Percentiles rank a stretch among this genome's conserved stretches.
Evolutionary conservation across 2,797 vertebrate species (phyloP).

Genomic region (Lithobates pipiens): DNA sequence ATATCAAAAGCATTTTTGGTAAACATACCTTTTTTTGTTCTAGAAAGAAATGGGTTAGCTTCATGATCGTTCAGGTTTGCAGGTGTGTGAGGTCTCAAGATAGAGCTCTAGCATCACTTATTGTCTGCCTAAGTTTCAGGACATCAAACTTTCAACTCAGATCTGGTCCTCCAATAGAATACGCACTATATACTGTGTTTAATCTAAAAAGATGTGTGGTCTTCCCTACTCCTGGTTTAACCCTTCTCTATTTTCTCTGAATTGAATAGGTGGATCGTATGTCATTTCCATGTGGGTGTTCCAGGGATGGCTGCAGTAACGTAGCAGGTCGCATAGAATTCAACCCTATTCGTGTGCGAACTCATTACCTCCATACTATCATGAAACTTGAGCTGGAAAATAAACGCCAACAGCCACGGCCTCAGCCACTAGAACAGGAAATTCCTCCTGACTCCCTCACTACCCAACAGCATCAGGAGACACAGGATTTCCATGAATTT

Average conservation of each 20-base stretch:
- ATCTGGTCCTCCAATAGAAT: slow-evolving; percentile 27
- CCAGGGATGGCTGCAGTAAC: slow-evolving; percentile 92
- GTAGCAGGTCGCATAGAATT: slow-evolving; percentile 92
- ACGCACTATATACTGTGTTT: too few relatives aligned
- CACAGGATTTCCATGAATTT: slow-evolving; percentile 81
- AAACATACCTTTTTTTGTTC: too few relatives aligned
- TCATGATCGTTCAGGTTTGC: too few relatives aligned
- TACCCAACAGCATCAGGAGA: slow-evolving; percentile 74
- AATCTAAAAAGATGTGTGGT: not conserved
- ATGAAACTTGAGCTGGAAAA: slow-evolving; percentile 96
- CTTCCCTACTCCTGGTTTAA: not conserved
- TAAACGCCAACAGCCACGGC: slow-evolving; percentile 77
- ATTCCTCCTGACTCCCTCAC: slow-evolving; percentile 43
- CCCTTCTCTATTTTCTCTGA: not conserved
- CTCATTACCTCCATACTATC: slow-evolving; percentile 96
- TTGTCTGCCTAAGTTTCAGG: not conserved
- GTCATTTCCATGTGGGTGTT: slow-evolving; percentile 96
- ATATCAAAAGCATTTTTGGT: too few relatives aligned
- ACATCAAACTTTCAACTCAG: not conserved
- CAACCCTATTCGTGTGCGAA: slow-evolving; percentile 93
- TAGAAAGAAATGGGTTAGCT: too few relatives aligned
- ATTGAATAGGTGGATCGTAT: slow-evolving; percentile 89
- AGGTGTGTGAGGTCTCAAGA: too few relatives aligned
- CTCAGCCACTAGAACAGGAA: slow-evolving; percentile 66
- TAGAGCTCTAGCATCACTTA: too few relatives aligned